Evolutionary conservation across 2,888 invertebrate genomes (phyloP).

Genomic region (Volucella bombylans): DNA sequence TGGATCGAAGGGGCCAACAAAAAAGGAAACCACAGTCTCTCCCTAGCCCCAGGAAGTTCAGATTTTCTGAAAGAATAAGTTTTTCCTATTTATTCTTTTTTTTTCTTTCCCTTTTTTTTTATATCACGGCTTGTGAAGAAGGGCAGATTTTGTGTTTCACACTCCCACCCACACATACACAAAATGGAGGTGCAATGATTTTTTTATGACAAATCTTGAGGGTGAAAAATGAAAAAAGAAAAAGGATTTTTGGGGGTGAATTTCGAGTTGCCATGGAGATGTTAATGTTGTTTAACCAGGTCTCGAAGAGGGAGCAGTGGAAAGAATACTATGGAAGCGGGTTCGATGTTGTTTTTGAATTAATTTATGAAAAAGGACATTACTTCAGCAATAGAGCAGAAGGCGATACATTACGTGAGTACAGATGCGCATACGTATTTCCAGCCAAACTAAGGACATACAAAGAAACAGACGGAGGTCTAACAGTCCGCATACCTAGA

Average conservation of each 20-base stretch:
- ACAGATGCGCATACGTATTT: no score
- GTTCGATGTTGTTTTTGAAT: no score
- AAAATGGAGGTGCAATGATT: constrained; percentile 59
- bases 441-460: no score
- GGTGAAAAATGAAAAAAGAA: not conserved
- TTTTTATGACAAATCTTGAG: constrained; percentile 2
- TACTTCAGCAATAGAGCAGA: no score
- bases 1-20: constrained; percentile 7
- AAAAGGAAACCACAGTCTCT: constrained; percentile 51
- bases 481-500: no score
- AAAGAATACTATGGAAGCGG: no score
- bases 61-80: constrained; percentile 70
- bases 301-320: no score
- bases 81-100: constrained; percentile 32
- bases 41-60: constrained; percentile 48
- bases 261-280: not conserved
- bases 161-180: constrained; percentile 11
- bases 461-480: no score
- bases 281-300: not conserved
- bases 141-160: constrained; percentile 7
- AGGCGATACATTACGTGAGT: no score
- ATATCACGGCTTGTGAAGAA: not conserved
- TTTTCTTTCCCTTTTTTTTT: not conserved
- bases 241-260: not conserved
- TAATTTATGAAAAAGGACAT: no score